These are phyloP conservation scores for Ophion costatus DNA, from an alignment of 2,888 invertebrate species.

Conservation along the genomic window DNA sequence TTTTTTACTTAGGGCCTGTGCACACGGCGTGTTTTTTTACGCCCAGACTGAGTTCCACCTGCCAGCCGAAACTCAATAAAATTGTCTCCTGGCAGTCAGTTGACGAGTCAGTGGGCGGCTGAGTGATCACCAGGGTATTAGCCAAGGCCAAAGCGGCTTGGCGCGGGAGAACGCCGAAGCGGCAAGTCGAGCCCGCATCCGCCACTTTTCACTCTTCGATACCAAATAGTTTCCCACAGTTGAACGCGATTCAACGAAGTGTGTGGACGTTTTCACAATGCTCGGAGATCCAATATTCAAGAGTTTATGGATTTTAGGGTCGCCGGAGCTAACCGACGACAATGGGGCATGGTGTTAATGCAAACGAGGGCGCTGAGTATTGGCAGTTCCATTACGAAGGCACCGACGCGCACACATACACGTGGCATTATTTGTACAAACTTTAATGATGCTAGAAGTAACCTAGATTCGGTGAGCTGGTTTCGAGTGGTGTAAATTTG, in stretches of 20 bases:
- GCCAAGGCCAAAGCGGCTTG: neutral
- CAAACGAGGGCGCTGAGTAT: conserved; percentile 13
- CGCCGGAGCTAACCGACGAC: neutral
- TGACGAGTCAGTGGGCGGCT: neutral
- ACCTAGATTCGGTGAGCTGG: conserved; percentile 64
- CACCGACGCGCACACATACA: neutral
- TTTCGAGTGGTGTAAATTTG: conserved; percentile 59
- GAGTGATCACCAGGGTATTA: neutral
- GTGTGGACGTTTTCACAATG: neutral
- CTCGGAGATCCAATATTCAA: neutral
- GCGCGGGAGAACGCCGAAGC: neutral
- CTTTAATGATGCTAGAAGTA: conserved; percentile 67
- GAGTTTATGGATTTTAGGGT: neutral
- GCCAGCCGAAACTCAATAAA: too few species aligned
- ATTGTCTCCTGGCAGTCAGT: too few species aligned
- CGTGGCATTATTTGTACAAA: conserved; percentile 53
- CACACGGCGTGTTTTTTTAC: too few species aligned
- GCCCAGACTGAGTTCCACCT: too few species aligned
- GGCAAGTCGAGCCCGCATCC: too few species aligned
- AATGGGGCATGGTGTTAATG: conserved; percentile 1
- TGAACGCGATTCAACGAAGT: neutral
- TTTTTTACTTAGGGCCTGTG: too few species aligned
- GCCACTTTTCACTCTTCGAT: neutral
- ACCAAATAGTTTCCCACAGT: neutral
- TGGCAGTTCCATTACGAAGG: conserved; percentile 11